Base-by-base conservation (phyloP, 2,113 vertebrate species). In the Ciconia maguari region DNA sequence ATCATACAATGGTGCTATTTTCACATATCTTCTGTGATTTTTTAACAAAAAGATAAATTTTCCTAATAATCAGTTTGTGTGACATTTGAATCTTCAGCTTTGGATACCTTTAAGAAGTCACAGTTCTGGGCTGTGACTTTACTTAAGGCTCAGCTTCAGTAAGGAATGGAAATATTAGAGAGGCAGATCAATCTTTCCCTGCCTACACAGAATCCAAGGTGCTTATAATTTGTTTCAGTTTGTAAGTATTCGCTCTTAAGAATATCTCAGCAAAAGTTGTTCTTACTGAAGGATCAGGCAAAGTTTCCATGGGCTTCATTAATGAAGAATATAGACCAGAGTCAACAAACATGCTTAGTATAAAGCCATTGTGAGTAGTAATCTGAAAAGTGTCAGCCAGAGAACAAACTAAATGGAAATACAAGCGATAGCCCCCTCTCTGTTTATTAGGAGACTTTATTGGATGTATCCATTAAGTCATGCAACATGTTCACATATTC, bases 361-460 rank as follows among this genome's bases (percentile, higher is more conserved):
- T 70, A 91, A 93, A 91, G 48, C 79, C 62, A 42, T 27, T 49
- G n/a, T 8, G 8, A 54, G 38, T 54, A 74, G 38, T 66, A 88
- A 91, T 86, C 82, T 29, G 4, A 66, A 94, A 96, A 60, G 68
- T 81, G 72, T 89, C 91, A 96, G 82, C 87, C 84, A 91, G 66
- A 85, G 78, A 91, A 87, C 91, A 93, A 94, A 70, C 90, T 77
- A 74, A 94, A 91, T 75, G 0, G 6, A 88, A 93, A 94, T 25
- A 79, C 2, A 10, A 83, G 22, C 0, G 36, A 97, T 36, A 94
- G 58, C 27, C 58, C 83, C 93, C 93, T 87, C 84, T 72, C 13
- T 57, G 68, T 94, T 83, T 85, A 80, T 85, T 38, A 83, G 46
- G 66, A 82, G 55, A 80, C 75, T 81, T 92, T 65, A 84, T 65